A percentile compares a stretch with the other conserved stretches of the same genome.
Conservation (phyloP, 2,113 vertebrate genomes). For the Bothrops jararaca region DNA sequence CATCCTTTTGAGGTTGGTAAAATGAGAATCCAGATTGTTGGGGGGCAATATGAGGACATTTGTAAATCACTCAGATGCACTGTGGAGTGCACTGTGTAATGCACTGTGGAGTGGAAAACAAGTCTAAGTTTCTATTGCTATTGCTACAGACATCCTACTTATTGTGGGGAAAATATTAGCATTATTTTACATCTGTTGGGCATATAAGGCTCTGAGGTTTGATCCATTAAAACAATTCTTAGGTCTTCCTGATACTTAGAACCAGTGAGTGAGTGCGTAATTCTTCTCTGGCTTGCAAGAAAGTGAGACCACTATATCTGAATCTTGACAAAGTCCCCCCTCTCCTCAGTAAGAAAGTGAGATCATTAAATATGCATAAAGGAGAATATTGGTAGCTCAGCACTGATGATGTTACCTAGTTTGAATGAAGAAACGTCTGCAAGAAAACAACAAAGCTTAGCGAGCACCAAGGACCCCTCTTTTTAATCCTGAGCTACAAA, state of each 20-base stretch:
- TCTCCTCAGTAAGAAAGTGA: neutral
- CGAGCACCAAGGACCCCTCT: neutral
- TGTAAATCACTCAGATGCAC: neutral
- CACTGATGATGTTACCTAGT: neutral
- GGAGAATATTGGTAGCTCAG: neutral
- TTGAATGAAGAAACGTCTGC: neutral
- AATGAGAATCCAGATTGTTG: neutral
- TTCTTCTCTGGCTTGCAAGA: neutral
- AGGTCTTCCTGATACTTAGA: neutral
- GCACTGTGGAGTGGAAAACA: neutral
- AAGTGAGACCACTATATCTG: neutral
- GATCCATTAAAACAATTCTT: neutral
- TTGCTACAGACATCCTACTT: neutral
- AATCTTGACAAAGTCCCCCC: neutral
- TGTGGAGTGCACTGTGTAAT: neutral
- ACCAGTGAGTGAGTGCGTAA: neutral
- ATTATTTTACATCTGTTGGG: neutral
- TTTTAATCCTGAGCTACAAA: neutral
- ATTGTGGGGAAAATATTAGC: neutral
- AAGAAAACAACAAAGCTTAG: neutral
- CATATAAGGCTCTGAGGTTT: neutral
- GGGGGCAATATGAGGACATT: neutral
- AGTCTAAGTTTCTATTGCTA: neutral
- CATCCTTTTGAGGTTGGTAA: neutral
- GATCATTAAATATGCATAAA: neutral